Base-by-base conservation (phyloP, 2,113 vertebrate genomes). In the Sylvietta virens region DNA sequence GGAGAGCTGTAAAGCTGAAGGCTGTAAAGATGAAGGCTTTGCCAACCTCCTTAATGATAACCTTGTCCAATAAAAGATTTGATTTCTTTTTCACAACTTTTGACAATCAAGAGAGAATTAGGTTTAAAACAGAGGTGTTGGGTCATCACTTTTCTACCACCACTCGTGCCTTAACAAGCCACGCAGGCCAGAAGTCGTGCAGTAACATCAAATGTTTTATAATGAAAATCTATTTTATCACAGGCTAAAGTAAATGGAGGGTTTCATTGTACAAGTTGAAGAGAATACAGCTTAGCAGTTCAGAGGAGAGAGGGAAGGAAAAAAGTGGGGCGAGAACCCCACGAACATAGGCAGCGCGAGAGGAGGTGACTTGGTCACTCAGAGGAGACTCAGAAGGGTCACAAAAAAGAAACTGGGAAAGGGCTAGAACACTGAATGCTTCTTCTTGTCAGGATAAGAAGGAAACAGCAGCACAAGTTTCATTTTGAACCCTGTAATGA, bases 161-260 rank as follows among this genome's bases (percentile, higher is more conserved):
- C 58, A 51, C 62, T 57, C 31, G 7, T n/a, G 56, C 42, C 84
- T 91, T 95, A 90, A 96, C 54, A 94, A 93, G 67, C 39, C 90
- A 83, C 33, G 2, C 5, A 89, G 77, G 77, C 89, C 72, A 95
- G 42, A 69, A 85, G 74, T 42, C 33, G 20, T 56, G 81, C 71
- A 88, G 87, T 44, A 73, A 67, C 82, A 91, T 94, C 76, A 94
- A 96, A 96, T 51, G 71, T 69, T 92, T 88, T 82, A 70, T 92
- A 94, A 94, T 90, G 87, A 95, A 95, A 93, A 70, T 95, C 96
- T 94, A 62, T 88, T 97, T 94, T 95, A 94, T 92, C n/a, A 9
- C 74, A 80, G 56, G 42, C 54, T 83, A 95, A 95, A 96, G 79
- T 87, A 95, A 96, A 96, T 81, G 74, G 94, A 90, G 42, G 54